Conservation (phyloP, 2,888 invertebrate genomes). For the Thereva nobilitata region DNA sequence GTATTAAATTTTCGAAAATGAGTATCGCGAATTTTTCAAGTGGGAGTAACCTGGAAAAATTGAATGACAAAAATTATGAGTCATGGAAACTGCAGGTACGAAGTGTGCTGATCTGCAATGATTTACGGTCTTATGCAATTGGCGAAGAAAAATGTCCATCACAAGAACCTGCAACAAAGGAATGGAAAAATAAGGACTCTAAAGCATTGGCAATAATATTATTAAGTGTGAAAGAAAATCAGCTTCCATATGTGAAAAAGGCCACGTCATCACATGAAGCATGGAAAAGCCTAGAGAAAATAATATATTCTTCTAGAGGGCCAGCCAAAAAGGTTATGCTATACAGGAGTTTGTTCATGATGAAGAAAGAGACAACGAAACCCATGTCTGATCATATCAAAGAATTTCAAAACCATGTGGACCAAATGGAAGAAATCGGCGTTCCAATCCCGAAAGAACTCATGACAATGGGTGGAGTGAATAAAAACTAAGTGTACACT, state of each 20-base stretch:
- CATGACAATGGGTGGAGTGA: too few relatives aligned
- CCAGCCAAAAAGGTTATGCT: slow-evolving; percentile 32
- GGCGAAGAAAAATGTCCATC: not conserved
- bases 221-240: slow-evolving; percentile 23
- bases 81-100: slow-evolving; percentile 26
- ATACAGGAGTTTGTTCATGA: slow-evolving; percentile 26
- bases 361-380: slow-evolving; percentile 24
- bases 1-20: too few relatives aligned
- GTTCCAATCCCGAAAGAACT: slow-evolving; percentile 29
- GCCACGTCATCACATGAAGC: slow-evolving; percentile 21
- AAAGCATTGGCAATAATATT: slow-evolving; percentile 32
- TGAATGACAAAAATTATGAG: too few relatives aligned
- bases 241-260: slow-evolving; percentile 33
- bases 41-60: too few relatives aligned
- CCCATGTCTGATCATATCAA: slow-evolving; percentile 22
- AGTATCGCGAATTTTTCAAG: too few relatives aligned
- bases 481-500: too few relatives aligned
- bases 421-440: slow-evolving; percentile 30
- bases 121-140: slow-evolving; percentile 32
- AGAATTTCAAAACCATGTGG: slow-evolving; percentile 24
- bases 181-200: slow-evolving; percentile 31
- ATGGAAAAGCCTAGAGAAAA: slow-evolving; percentile 24
- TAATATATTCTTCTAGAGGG: slow-evolving; percentile 27
- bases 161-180: not conserved
- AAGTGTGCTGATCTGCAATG: slow-evolving; percentile 33